Percentiles rank a stretch among this genome's conserved stretches.
These are phyloP conservation scores for Diploscapter pachys DNA, from an alignment of 1,140 invertebrate genomes.

Conservation along the genomic window DNA sequence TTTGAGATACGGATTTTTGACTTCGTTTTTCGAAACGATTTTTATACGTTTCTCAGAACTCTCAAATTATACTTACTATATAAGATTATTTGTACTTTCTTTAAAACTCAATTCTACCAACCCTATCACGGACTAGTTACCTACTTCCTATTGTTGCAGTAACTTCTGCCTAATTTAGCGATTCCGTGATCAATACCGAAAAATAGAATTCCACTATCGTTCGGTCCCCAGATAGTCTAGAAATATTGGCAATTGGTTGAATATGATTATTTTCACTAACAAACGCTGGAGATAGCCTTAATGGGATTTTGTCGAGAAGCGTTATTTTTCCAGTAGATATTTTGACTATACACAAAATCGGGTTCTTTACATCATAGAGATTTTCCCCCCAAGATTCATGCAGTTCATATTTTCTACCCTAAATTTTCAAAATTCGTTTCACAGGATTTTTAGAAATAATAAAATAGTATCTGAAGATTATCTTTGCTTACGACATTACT, in stretches of 20 bases:
- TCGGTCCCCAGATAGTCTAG: conserved; percentile 67
- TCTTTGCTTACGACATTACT: too few species aligned
- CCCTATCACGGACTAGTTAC: not conserved
- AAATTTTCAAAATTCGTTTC: not conserved
- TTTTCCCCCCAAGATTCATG: conserved; percentile 74
- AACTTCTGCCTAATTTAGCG: conserved; percentile 75
- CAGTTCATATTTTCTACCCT: conserved; percentile 75
- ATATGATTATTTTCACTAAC: too few species aligned
- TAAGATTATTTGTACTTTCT: too few species aligned
- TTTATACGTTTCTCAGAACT: too few species aligned
- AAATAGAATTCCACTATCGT: conserved; percentile 71
- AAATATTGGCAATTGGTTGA: conserved; percentile 43
- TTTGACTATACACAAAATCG: conserved; percentile 73
- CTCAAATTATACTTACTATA: too few species aligned
- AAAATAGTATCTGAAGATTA: too few species aligned
- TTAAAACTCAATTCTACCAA: too few species aligned
- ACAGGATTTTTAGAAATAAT: too few species aligned
- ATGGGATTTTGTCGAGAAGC: conserved; percentile 66
- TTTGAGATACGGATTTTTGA: not conserved
- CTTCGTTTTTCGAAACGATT: too few species aligned
- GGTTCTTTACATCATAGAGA: conserved; percentile 70
- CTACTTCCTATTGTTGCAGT: conserved; percentile 71
- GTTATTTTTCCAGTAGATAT: conserved; percentile 63
- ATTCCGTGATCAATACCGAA: conserved; percentile 70
- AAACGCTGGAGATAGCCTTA: conserved; percentile 66